Base-by-base conservation (phyloP, 2,888 invertebrate species). In the Hydropsyche betteni region DNA sequence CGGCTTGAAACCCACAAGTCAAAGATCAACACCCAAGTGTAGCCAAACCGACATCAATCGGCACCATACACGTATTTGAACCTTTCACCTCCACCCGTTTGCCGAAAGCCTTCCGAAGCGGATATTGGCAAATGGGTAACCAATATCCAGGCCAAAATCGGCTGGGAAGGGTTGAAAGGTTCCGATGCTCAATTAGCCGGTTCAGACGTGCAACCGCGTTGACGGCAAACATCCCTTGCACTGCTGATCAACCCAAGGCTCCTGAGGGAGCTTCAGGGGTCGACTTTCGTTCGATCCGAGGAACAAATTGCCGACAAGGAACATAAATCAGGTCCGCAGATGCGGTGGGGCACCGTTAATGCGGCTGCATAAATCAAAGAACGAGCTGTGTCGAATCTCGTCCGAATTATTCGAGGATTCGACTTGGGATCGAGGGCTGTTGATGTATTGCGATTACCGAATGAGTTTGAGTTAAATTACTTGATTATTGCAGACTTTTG, bases 271-370 rank as follows among this genome's bases (percentile, higher is more conserved):
- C 24, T 24, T 24, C 2, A n/a, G n/a, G 24, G 12, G 14, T 51
- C 50, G 69, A 51, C 52, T 69, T 33, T 51, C 69, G 33, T n/a
- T 24, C 53, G 75, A 68, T 68, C 24, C 24, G 24, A 44, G 44
- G 76, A 76, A 78, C 78, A 76, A 78, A 78, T 78, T 78, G 78
- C 78, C 78, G 76, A 76, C 78, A 78, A 76, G 74, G 69, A 70
- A 74, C 76, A 78, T 78, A 78, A 78, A 78, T 78, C 78, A 78
- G 71, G 53, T 53, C 16, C 16, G 16, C 8, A 24, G 4, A 16
- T 44, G 58, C 61, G 69, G 76, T 53, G 38, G 72, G 68, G 68
- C 38, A 33, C 78, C 78, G 76, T 78, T 78, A 76, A 76, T 74
- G 77, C 75, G 75, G 12, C 75, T 76, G 76, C 76, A 76, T 78